These are phyloP conservation scores for Silurus glanis DNA, from an alignment of 2,113 vertebrate species.

Conservation along the genomic window DNA sequence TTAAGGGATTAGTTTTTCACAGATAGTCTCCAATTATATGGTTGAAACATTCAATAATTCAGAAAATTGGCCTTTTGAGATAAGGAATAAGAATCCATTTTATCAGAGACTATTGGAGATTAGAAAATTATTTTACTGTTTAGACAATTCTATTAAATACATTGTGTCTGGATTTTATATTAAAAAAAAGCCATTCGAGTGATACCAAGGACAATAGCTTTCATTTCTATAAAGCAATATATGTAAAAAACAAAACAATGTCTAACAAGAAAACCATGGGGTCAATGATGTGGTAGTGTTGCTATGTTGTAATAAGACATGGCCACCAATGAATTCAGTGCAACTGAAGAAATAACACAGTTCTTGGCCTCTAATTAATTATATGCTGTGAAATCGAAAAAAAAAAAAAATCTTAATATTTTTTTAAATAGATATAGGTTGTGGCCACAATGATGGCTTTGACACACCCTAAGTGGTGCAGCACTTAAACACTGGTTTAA, in stretches of 20 bases:
- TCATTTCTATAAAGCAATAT: not conserved
- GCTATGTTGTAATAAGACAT: not conserved
- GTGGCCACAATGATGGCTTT: not conserved
- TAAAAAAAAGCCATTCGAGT: not conserved
- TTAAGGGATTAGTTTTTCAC: not conserved
- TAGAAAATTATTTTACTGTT: not conserved
- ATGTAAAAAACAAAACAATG: not conserved
- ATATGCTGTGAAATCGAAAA: not conserved
- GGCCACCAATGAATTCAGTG: not conserved
- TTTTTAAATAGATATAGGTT: not conserved
- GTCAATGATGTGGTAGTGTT: not conserved
- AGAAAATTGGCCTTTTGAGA: not conserved
- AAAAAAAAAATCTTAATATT: not conserved
- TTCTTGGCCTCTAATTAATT: not conserved
- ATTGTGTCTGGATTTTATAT: not conserved
- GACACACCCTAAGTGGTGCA: not conserved
- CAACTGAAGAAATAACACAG: too few relatives aligned
- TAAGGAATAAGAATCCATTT: slow-evolving; percentile 12
- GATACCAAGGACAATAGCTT: not conserved
- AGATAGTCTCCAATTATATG: slow-evolving; percentile 9
- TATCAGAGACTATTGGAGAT: not conserved
- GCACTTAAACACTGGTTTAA: not conserved
- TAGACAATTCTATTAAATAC: not conserved
- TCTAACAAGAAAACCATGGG: not conserved
- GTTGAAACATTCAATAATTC: slow-evolving; percentile 10